Base-by-base conservation (phyloP, 2,113 vertebrate genomes). In the Phaetusa simplex region DNA sequence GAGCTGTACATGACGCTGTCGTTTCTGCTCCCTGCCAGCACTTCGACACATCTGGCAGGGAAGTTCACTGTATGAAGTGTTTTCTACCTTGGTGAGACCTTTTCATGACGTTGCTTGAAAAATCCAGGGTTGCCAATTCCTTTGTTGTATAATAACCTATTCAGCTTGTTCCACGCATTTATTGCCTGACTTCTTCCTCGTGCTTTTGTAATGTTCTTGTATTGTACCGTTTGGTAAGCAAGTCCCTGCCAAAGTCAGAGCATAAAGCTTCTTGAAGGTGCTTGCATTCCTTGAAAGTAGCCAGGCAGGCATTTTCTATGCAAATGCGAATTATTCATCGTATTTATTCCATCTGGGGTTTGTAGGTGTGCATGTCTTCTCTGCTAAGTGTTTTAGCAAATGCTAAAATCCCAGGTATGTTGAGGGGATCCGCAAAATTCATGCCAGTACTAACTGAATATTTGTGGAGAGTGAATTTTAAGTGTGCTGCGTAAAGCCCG, bases 31-130 rank as follows among this genome's bases (percentile, higher is more conserved):
- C 64, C 45, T 86, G 52, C 29, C 97, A 98, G 98, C 96, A 98
- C 98, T 21, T 98, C 92, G 26, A 97, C 97, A 90, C 98, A 99
- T 96, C 94, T 98, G 97, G 74, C 73, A 92, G 27, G 13, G 6
- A 64, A 84, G 30, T 77, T 92, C 45, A 27, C 59, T 38, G 20
- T 19, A n/a, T 77, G 11, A 70, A 90, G 40, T 82, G 58, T 49
- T 79, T 91, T 62, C 66, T 49, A 52, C 77, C 42, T 74, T 80
- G 58, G 16, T 71, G 12, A 86, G 38, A 73, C 52, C 32, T 58
- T 55, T 66, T 45, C 16, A 12, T 49, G n/a, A 52, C 19, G 5
- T 77, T 85, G 58, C 30, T 42, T 27, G 9, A 76, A 84, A 88
- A 70, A 66, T 36, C 79, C 67, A 78, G 20, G 24, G 87, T 88